These are phyloP conservation scores for Panopea generosa DNA, from an alignment of 2,888 invertebrate species.

Conservation along the genomic window DNA sequence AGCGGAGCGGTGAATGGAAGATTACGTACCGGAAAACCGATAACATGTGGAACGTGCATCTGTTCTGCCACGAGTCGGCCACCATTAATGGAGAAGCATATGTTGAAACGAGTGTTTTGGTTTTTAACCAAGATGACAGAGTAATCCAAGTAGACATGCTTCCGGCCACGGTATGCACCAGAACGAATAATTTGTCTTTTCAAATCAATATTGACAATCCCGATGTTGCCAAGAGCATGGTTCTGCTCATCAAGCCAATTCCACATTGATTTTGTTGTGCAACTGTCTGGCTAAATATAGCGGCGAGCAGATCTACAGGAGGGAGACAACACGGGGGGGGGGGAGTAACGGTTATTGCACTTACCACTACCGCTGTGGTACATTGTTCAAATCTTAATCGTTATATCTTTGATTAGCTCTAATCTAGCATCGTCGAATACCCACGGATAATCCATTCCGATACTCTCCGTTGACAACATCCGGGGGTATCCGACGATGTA, in stretches of 20 bases:
- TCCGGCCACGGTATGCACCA: conserved; percentile 72
- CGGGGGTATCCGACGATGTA: too few relatives aligned
- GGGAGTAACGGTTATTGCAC: too few relatives aligned
- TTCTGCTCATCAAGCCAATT: conserved; percentile 82
- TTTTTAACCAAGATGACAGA: conserved; percentile 81
- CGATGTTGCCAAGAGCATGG: conserved; percentile 79
- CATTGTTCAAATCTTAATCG: too few relatives aligned
- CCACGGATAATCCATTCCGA: too few relatives aligned
- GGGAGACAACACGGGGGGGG: too few relatives aligned
- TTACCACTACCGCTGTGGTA: too few relatives aligned
- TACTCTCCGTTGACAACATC: too few relatives aligned
- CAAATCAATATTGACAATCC: conserved; percentile 73
- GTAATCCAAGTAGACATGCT: conserved; percentile 83
- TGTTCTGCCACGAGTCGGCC: conserved; percentile 84
- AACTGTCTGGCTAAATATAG: too few relatives aligned
- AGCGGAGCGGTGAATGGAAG: conserved; percentile 84
- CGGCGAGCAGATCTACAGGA: too few relatives aligned
- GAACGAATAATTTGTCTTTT: conserved; percentile 79
- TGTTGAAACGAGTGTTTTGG: conserved; percentile 81
- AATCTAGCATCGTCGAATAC: too few relatives aligned
- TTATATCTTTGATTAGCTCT: too few relatives aligned
- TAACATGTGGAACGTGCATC: conserved; percentile 81
- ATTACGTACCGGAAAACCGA: conserved; percentile 84
- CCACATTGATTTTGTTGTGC: conserved; percentile 60
- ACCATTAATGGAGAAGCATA: conserved; percentile 81